Conservation (phyloP, 2,888 invertebrate species). For the Chymomyza fuscimana region DNA sequence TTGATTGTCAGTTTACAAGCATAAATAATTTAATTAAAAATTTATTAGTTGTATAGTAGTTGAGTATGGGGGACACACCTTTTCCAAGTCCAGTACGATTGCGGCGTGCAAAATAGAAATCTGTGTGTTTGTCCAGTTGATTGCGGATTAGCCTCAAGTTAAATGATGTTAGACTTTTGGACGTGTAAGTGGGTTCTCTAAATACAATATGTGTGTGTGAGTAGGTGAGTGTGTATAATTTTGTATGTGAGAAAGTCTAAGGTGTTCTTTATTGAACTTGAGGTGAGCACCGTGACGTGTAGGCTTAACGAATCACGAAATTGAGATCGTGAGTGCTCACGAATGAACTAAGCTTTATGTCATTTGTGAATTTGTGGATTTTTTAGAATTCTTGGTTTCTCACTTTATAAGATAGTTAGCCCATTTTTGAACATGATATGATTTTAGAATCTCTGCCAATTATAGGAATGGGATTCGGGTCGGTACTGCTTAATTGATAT, state of each 20-base stretch:
- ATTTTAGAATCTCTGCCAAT: too few relatives aligned
- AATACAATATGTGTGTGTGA: not conserved
- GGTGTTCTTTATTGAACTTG: not conserved
- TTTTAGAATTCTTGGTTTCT: too few relatives aligned
- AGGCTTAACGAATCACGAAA: not conserved
- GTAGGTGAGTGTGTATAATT: too few relatives aligned
- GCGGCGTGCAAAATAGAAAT: conserved; percentile 45
- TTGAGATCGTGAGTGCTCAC: not conserved
- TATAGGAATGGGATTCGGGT: too few relatives aligned
- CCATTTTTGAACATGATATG: too few relatives aligned
- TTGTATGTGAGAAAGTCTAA: not conserved
- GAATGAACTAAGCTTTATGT: not conserved
- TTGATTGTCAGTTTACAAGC: conserved; percentile 26
- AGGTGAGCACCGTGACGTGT: not conserved
- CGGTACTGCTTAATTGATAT: too few relatives aligned
- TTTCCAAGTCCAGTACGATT: conserved; percentile 46
- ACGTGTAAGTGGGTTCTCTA: conserved; percentile 10
- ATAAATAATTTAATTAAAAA: conserved; percentile 62
- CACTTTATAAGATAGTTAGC: too few relatives aligned
- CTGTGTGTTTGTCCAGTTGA: conserved; percentile 48
- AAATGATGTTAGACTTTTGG: conserved; percentile 56
- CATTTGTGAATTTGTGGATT: too few relatives aligned
- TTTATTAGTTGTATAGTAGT: conserved; percentile 50
- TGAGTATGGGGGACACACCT: conserved; percentile 52
- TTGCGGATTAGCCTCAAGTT: conserved; percentile 68